A percentile compares a stretch with the other conserved stretches of the same genome.
Conservation (phyloP, 2,888 invertebrate species). For the Lasioglossum leucozonium region DNA sequence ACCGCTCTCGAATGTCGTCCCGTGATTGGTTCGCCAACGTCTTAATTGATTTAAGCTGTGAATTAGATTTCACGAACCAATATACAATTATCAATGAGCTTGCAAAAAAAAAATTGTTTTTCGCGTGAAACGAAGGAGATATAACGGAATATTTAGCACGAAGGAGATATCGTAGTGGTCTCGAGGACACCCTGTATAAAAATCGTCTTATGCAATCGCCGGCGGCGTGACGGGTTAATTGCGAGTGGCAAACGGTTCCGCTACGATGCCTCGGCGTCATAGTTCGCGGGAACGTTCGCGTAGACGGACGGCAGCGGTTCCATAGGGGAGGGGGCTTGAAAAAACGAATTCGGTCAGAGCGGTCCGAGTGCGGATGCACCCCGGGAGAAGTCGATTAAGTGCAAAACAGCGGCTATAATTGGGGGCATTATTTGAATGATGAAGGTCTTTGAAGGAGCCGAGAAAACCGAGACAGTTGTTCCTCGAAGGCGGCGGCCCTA, state of each 20-base stretch:
- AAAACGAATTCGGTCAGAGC: not conserved
- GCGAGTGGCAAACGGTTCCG: not conserved
- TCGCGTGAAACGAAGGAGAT: too few relatives aligned
- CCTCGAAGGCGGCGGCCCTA: slow-evolving; percentile 70
- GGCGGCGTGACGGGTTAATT: not conserved
- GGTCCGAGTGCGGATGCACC: slow-evolving; percentile 37
- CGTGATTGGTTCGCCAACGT: too few relatives aligned
- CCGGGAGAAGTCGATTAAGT: slow-evolving; percentile 43
- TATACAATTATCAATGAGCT: too few relatives aligned
- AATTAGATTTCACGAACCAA: too few relatives aligned
- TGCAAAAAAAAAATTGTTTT: not conserved
- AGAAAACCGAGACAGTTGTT: slow-evolving; percentile 69
- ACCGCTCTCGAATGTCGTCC: too few relatives aligned
- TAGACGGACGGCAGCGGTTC: not conserved
- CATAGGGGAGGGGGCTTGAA: not conserved
- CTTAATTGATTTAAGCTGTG: too few relatives aligned
- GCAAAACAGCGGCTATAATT: slow-evolving; percentile 46
- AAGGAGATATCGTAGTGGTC: not conserved
- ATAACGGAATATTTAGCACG: too few relatives aligned
- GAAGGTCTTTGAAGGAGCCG: slow-evolving; percentile 61
- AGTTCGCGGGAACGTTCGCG: not conserved
- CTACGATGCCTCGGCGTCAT: not conserved
- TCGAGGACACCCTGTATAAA: not conserved
- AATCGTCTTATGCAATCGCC: not conserved
- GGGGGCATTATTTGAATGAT: slow-evolving; percentile 65